These are phyloP conservation scores for Pampusana beccarii DNA, from an alignment of 2,113 vertebrate species.

Conservation along the genomic window DNA sequence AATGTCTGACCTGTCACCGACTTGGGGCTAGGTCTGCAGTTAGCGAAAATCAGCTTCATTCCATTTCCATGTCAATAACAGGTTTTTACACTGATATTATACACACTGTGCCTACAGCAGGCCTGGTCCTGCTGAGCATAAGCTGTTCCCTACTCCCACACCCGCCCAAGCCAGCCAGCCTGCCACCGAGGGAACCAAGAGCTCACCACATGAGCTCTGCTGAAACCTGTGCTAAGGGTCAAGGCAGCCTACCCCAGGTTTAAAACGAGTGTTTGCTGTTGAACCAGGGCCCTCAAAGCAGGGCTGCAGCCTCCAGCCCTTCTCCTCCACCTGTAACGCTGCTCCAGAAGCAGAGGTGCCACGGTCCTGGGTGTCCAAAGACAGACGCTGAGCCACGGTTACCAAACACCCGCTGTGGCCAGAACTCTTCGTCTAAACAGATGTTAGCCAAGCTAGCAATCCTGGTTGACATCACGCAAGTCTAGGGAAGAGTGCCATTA, in stretches of 20 bases:
- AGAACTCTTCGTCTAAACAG: neutral
- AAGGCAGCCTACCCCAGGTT: neutral
- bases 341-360: neutral
- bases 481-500: neutral
- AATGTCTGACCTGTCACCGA: neutral
- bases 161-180: neutral
- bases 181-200: neutral
- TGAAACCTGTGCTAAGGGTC: neutral
- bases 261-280: neutral
- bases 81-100: neutral
- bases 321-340: accelerated
- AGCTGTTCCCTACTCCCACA: neutral
- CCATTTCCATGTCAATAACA: neutral
- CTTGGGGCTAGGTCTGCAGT: neutral
- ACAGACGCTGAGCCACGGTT: neutral
- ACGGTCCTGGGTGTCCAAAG: neutral
- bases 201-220: neutral
- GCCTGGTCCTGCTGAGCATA: neutral
- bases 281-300: neutral
- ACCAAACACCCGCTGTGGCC: neutral
- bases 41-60: neutral
- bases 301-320: neutral
- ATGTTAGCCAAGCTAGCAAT: neutral
- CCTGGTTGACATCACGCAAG: neutral
- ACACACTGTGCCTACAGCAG: neutral